Base-by-base conservation (phyloP, 2,113 vertebrate genomes). In the Podarcis raffonei region DNA sequence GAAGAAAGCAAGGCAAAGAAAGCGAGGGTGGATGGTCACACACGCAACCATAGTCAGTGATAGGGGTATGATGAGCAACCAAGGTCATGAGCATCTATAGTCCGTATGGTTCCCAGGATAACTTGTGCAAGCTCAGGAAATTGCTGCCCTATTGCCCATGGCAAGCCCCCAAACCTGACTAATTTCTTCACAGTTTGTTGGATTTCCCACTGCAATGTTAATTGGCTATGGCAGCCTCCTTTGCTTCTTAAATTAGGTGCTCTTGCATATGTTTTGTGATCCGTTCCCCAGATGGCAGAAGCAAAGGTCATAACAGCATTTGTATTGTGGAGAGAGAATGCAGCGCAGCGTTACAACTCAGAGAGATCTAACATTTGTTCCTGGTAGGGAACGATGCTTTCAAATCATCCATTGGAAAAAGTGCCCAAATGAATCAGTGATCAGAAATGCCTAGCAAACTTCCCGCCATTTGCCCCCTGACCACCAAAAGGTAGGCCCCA, bases 161-260 rank as follows among this genome's bases (percentile, higher is more conserved):
- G 53, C 30, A 39, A 81, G 68, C 85, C 7, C 37, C 76, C 42
- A 81, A 88, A 89, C 76, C 85, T 57, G 90, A 35, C 80, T 78
- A 88, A 92, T 84, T 86, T 48, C 12, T 57, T 27, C 37, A 5
- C 79, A 90, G 89, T 78, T 42, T 72, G 77, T 59, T 94, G 86
- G 69, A 86, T 89, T 89, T 87, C 5, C 87, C 83, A 11, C 42
- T 89, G 23, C 27, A 37, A 5, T 89, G 92, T 93, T 39, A 83
- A 57, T 87, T 91, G 83, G 42, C 85, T 84, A 27, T 25, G 66
- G 71, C 0, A 74, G 68, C 37, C 74, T 80, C 42, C 68, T 59
- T 84, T 37, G 37, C 11, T 76, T 77, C 59, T 53, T 48, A 83
- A 83, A 79, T 59, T 65, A 37, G 74, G 13, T 15, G 48, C 25